These are phyloP conservation scores for Channa maculata DNA, from an alignment of 2,113 vertebrate species.

Conservation along the genomic window DNA sequence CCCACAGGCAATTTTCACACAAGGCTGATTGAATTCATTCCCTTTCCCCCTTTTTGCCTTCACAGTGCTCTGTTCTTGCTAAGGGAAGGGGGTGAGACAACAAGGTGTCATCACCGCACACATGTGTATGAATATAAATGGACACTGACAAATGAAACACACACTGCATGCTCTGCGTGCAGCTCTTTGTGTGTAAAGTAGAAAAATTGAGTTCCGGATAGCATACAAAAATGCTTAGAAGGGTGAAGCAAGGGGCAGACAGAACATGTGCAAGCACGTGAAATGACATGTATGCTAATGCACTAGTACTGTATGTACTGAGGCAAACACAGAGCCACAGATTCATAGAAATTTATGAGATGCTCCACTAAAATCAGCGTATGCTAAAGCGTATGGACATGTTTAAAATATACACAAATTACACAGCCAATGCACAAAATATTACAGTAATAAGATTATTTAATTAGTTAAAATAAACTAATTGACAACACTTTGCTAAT, in stretches of 20 bases:
- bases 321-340: too few relatives aligned
- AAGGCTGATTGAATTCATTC: constrained; percentile 67
- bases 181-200: neutral
- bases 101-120: constrained; percentile 27
- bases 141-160: constrained; percentile 49
- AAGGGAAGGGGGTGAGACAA: constrained; percentile 33
- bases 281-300: neutral
- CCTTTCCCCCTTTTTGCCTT: constrained; percentile 4
- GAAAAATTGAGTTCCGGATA: constrained; percentile 18
- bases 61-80: constrained; percentile 42
- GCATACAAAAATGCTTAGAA: constrained; percentile 12
- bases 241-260: neutral
- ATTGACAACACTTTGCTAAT: too few relatives aligned
- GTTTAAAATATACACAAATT: too few relatives aligned
- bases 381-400: too few relatives aligned
- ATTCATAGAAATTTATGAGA: too few relatives aligned
- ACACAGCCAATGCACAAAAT: too few relatives aligned
- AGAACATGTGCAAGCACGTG: neutral
- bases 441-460: too few relatives aligned
- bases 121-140: constrained; percentile 42
- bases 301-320: neutral
- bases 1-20: constrained; percentile 67
- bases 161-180: neutral
- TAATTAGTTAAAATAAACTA: too few relatives aligned
- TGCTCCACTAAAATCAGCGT: too few relatives aligned